phyloP scores from a whole-genome alignment of 1,140 invertebrate species.

The Paraescarpia echinospica region DNA sequence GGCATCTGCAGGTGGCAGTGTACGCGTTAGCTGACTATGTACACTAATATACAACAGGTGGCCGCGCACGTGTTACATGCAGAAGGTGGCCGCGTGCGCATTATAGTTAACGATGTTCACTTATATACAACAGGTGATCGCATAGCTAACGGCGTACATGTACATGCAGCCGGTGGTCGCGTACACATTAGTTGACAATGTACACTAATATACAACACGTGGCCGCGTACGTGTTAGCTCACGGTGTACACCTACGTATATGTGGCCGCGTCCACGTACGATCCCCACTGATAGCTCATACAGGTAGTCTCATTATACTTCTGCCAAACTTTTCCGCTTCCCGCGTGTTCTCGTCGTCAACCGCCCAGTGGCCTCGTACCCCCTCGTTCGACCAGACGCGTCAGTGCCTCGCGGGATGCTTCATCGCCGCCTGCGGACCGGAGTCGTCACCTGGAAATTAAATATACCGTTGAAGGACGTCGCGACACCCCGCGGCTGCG shows the following conservation, averaged over 20 bases:
- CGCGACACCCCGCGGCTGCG: too few species aligned
- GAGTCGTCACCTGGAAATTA: background rate
- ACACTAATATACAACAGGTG: background rate
- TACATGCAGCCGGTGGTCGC: background rate
- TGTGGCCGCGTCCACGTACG: too few species aligned
- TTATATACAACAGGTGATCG: too few species aligned
- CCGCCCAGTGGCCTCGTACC: background rate
- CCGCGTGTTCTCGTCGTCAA: background rate
- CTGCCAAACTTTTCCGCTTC: background rate
- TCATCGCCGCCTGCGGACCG: background rate
- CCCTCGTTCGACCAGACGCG: background rate
- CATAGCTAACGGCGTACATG: background rate
- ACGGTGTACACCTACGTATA: background rate
- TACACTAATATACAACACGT: background rate
- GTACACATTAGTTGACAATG: background rate
- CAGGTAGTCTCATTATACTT: background rate
- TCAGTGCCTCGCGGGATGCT: background rate
- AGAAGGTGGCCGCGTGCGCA: too few species aligned
- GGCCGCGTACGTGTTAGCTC: background rate
- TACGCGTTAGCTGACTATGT: background rate
- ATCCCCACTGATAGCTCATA: too few species aligned
- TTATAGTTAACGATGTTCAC: too few species aligned
- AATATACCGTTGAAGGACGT: background rate
- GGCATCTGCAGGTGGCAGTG: background rate
- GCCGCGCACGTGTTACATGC: too few species aligned